Conservation (phyloP, 2,888 invertebrate genomes). For the Hesperia comma region DNA sequence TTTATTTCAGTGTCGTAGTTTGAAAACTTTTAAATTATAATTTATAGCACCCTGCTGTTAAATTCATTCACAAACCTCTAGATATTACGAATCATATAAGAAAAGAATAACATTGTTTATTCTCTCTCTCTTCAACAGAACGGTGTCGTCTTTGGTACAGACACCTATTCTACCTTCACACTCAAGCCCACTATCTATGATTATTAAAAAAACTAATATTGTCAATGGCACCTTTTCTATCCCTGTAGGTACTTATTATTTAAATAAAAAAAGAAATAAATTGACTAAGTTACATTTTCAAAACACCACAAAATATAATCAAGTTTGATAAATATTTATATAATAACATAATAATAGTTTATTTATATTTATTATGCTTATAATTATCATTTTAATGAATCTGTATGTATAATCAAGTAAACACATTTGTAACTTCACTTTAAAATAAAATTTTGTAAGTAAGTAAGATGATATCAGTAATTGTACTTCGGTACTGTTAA, state of each 20-base stretch:
- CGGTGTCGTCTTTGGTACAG: conserved; percentile 30
- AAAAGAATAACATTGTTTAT: conserved; percentile 1
- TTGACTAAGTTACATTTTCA: too few relatives aligned
- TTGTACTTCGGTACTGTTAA: too few relatives aligned
- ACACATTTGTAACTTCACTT: too few relatives aligned
- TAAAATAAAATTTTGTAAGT: too few relatives aligned
- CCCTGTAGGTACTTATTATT: conserved; percentile 51
- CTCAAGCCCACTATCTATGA: conserved; percentile 27
- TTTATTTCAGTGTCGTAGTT: conserved; percentile 10
- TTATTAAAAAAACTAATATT: conserved; percentile 69
- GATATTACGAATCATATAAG: background rate
- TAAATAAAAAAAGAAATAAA: background rate
- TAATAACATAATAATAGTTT: too few relatives aligned
- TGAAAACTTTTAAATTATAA: conserved; percentile 21
- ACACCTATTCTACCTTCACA: conserved; percentile 44
- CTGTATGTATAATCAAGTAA: too few relatives aligned
- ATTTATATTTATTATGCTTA: too few relatives aligned
- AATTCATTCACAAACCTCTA: conserved; percentile 16
- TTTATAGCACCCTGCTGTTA: conserved; percentile 28
- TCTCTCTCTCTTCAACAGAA: background rate
- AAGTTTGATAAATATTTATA: too few relatives aligned
- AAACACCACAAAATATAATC: too few relatives aligned
- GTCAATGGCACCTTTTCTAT: conserved; percentile 72
- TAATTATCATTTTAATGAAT: too few relatives aligned
- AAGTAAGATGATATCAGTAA: too few relatives aligned